These are phyloP conservation scores for Drosophila ananassae DNA, from an alignment of 1,140 invertebrate species.

Conservation along the genomic window DNA sequence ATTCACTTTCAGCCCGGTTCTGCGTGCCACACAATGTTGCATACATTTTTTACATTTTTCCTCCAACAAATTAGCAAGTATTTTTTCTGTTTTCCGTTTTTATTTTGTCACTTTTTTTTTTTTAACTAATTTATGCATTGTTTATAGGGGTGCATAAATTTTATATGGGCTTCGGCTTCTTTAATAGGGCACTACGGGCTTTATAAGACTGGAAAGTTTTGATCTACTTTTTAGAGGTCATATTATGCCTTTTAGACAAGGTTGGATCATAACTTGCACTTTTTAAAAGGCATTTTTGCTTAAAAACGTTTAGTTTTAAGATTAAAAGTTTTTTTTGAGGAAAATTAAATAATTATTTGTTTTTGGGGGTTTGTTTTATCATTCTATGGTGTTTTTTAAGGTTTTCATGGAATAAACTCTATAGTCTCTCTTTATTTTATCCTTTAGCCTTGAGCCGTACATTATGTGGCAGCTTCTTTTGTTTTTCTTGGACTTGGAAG, in stretches of 20 bases:
- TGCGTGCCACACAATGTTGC: conserved; percentile 20
- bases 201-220: not conserved
- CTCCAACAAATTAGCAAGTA: conserved; percentile 24
- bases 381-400: no score
- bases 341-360: no score
- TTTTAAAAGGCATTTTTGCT: not conserved
- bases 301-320: no score
- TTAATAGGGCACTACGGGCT: not conserved
- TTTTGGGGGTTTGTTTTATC: no score
- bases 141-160: not conserved
- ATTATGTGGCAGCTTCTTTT: no score
- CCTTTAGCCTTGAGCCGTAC: no score
- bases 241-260: not conserved
- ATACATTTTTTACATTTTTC: conserved; percentile 29
- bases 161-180: not conserved
- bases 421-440: no score
- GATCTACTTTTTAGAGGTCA: not conserved
- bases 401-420: no score
- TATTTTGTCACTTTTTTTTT: conserved; percentile 6
- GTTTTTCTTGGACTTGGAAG: no score
- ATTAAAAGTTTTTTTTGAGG: no score
- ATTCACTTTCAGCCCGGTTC: conserved; percentile 24
- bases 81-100: not conserved
- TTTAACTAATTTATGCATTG: not conserved
- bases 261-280: not conserved